These are phyloP conservation scores for Gobiocypris rarus DNA, from an alignment of 2,113 vertebrate species.

Conservation along the genomic window DNA sequence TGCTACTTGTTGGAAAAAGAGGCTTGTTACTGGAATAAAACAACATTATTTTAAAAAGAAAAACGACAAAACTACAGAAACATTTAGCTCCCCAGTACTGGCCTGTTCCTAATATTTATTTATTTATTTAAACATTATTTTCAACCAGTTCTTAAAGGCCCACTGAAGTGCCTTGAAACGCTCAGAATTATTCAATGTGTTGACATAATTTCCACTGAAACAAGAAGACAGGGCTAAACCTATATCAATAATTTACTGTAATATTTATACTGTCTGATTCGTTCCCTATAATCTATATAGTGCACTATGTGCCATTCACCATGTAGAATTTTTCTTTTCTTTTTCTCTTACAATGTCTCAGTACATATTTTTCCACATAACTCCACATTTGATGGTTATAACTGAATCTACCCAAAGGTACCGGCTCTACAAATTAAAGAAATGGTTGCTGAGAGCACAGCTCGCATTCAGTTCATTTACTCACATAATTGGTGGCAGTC, in stretches of 20 bases:
- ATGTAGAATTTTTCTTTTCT: too few species aligned
- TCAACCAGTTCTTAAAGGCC: neutral
- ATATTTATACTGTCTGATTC: too few species aligned
- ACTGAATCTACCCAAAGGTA: slow-evolving; percentile 44
- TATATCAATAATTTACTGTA: too few species aligned
- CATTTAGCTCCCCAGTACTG: neutral
- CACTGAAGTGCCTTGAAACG: too few species aligned
- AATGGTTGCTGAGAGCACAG: slow-evolving; percentile 53
- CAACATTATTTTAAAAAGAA: neutral
- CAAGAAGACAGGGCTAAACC: too few species aligned
- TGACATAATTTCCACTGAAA: too few species aligned
- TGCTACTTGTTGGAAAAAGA: neutral
- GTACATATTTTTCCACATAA: slow-evolving; percentile 26
- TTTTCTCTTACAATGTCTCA: too few species aligned
- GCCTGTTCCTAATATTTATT: too few species aligned
- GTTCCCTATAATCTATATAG: too few species aligned
- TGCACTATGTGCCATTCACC: too few species aligned
- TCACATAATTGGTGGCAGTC: slow-evolving; percentile 71
- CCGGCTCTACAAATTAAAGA: neutral
- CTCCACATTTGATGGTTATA: slow-evolving; percentile 29
- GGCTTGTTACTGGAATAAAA: neutral
- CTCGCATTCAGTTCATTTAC: slow-evolving; percentile 47
- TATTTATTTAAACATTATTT: too few species aligned
- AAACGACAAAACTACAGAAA: neutral
- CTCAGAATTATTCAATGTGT: too few species aligned